Percentiles rank a stretch among this genome's conserved stretches.
phyloP scores from a whole-genome alignment of 2,888 invertebrate genomes.

The Leptodirus hochenwartii region DNA sequence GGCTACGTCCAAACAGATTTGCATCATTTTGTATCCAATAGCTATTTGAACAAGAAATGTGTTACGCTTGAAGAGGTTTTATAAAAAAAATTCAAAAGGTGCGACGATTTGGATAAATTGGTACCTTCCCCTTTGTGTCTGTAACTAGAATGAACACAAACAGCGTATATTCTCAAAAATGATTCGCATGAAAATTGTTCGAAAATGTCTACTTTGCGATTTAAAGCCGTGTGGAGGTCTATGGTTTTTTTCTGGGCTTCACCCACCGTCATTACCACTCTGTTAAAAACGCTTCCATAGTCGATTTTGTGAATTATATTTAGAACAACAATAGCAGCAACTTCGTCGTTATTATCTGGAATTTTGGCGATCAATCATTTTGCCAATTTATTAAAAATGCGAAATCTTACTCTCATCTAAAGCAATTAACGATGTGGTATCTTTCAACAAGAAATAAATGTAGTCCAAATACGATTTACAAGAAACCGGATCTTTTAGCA shows the following conservation, averaged over 20 bases:
- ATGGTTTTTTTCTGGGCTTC: slow-evolving; percentile 20
- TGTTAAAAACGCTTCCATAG: slow-evolving; percentile 21
- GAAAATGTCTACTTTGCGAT: slow-evolving; percentile 22
- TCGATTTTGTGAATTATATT: slow-evolving; percentile 19
- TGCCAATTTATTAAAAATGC: background rate
- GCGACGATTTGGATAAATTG: no score
- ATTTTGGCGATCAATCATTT: no score
- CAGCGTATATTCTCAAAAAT: slow-evolving; percentile 20
- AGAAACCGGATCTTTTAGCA: slow-evolving; percentile 20
- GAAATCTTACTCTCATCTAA: slow-evolving; percentile 15
- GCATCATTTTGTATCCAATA: slow-evolving; percentile 18
- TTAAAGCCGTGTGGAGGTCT: slow-evolving; percentile 18
- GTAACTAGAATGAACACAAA: slow-evolving; percentile 20
- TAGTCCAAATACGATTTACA: slow-evolving; percentile 18
- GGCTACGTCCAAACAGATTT: slow-evolving; percentile 19
- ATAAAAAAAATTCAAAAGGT: no score
- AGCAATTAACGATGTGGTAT: slow-evolving; percentile 21
- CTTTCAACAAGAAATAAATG: slow-evolving; percentile 18
- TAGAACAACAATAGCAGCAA: slow-evolving; percentile 20
- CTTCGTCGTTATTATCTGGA: slow-evolving; percentile 8
- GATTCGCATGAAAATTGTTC: slow-evolving; percentile 19
- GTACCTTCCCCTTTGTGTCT: slow-evolving; percentile 17
- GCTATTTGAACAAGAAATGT: slow-evolving; percentile 11
- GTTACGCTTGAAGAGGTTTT: background rate
- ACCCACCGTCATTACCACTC: slow-evolving; percentile 20